Conservation (phyloP, 1,140 invertebrate species). For the Liolophura sinensis region DNA sequence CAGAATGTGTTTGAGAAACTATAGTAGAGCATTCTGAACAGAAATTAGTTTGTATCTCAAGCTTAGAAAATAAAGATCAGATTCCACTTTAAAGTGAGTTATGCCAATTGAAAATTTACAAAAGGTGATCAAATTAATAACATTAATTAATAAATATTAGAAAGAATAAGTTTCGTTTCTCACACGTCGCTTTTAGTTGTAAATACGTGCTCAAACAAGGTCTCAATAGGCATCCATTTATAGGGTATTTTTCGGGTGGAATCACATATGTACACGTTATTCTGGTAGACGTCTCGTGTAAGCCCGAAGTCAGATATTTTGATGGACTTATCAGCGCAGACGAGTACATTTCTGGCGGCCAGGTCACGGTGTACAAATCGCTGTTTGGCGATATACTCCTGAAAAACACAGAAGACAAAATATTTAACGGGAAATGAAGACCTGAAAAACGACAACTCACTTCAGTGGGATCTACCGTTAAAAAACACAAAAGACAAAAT, state of each 20-base stretch:
- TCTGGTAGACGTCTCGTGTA: constrained; percentile 59
- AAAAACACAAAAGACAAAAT: too few relatives aligned
- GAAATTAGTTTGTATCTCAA: too few relatives aligned
- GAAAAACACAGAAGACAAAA: constrained; percentile 13
- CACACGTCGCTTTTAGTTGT: constrained; percentile 63
- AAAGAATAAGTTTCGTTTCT: constrained; percentile 9
- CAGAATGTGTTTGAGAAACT: too few relatives aligned
- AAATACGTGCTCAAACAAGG: constrained; percentile 56
- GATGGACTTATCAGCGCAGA: constrained; percentile 75
- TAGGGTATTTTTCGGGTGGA: constrained; percentile 56
- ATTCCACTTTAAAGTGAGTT: too few relatives aligned
- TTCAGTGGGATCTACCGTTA: too few relatives aligned
- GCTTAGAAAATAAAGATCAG: too few relatives aligned
- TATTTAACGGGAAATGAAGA: background rate
- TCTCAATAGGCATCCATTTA: constrained; percentile 61
- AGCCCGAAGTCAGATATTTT: constrained; percentile 65
- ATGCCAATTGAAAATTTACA: too few relatives aligned
- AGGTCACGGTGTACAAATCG: constrained; percentile 71
- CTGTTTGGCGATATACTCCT: constrained; percentile 50
- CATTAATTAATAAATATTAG: too few relatives aligned
- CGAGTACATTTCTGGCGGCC: constrained; percentile 89
- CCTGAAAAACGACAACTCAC: too few relatives aligned
- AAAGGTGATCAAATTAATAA: too few relatives aligned
- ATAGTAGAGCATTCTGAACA: too few relatives aligned
- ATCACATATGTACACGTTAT: constrained; percentile 52